phyloP scores from a whole-genome alignment of 2,888 invertebrate genomes.

The Sisyra nigra region DNA sequence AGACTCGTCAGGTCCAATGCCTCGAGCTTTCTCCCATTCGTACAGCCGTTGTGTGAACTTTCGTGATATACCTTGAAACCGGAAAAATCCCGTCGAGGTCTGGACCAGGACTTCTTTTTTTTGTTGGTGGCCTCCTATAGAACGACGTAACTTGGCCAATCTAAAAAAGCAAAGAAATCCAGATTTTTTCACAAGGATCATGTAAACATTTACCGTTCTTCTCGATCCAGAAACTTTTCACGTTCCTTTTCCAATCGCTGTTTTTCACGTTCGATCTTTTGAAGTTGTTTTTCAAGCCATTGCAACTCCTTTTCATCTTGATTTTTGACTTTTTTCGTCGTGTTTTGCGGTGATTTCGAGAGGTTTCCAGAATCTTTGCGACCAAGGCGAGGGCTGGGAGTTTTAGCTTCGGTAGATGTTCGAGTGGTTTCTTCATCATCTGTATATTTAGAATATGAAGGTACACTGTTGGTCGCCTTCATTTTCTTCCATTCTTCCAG shows the following conservation, averaged over 20 bases:
- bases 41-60: conserved; percentile 81
- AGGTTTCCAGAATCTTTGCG: conserved; percentile 21
- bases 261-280: conserved; percentile 42
- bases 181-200: neutral
- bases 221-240: conserved; percentile 45
- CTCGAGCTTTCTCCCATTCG: conserved; percentile 83
- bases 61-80: conserved; percentile 73
- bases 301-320: conserved; percentile 34
- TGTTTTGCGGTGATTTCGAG: conserved; percentile 16
- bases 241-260: conserved; percentile 40
- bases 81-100: conserved; percentile 67
- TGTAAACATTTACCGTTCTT: conserved; percentile 25
- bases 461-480: conserved; percentile 43
- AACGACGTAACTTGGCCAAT: conserved; percentile 37
- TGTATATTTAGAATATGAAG: conserved; percentile 28
- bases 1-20: conserved; percentile 71
- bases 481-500: conserved; percentile 76
- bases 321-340: conserved; percentile 21
- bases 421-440: conserved; percentile 14
- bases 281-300: conserved; percentile 40
- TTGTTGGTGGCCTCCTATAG: conserved; percentile 33
- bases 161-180: conserved; percentile 17
- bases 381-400: conserved; percentile 23
- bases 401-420: conserved; percentile 17
- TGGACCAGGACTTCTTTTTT: conserved; percentile 63